These are phyloP conservation scores for Pangasianodon hypophthalmus DNA, from an alignment of 2,113 vertebrate genomes.

Conservation along the genomic window DNA sequence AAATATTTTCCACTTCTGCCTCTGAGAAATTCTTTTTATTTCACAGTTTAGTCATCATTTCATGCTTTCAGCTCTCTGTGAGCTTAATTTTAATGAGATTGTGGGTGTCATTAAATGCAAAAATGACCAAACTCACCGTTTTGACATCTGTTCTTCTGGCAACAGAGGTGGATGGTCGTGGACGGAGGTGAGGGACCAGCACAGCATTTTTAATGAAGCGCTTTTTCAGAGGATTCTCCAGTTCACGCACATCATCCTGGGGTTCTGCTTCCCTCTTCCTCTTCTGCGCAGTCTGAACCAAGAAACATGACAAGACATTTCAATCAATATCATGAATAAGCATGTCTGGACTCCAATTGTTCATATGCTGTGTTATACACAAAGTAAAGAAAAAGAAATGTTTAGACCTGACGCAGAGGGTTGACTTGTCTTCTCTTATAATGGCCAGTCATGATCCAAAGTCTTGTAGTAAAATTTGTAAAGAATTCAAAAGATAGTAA, in stretches of 20 bases:
- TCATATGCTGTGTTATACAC: background rate
- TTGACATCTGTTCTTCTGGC: background rate
- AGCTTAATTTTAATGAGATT: too few species aligned
- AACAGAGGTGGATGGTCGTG: background rate
- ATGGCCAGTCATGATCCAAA: background rate
- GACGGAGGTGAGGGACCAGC: background rate
- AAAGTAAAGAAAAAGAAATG: background rate
- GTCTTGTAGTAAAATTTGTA: background rate
- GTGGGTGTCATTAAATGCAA: too few species aligned
- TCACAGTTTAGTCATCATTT: too few species aligned
- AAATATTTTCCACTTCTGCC: too few species aligned
- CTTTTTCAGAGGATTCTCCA: background rate
- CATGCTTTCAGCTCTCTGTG: too few species aligned
- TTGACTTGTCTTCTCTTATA: background rate
- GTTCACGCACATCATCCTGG: background rate
- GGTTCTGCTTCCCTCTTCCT: background rate
- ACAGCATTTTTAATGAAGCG: background rate
- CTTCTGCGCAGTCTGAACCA: background rate
- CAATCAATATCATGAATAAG: background rate
- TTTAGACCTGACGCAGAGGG: background rate
- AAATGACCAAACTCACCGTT: background rate
- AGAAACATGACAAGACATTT: background rate
- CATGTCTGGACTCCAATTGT: too few species aligned
- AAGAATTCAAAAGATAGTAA: background rate
- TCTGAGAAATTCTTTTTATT: too few species aligned